These are phyloP conservation scores for Cantharis rufa DNA, from an alignment of 2,888 invertebrate genomes.

Conservation along the genomic window DNA sequence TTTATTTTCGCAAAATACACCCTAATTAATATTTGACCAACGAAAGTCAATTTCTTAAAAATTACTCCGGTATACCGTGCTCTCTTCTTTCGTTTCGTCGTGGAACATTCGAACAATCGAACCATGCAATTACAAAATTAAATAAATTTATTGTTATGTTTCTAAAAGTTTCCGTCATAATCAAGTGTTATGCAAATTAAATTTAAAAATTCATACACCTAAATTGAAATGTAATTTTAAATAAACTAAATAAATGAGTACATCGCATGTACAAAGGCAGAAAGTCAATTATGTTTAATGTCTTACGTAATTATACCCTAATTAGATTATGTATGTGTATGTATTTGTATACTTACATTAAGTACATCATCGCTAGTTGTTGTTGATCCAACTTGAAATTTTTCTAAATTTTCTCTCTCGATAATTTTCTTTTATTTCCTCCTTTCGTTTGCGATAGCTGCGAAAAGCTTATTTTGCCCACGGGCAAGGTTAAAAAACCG, in stretches of 20 bases:
- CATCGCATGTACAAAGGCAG: slow-evolving; percentile 8
- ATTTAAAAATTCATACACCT: neutral
- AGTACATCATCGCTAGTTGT: neutral
- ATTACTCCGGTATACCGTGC: no score
- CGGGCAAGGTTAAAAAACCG: slow-evolving; percentile 5
- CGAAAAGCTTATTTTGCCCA: neutral
- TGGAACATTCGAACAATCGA: no score
- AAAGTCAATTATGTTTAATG: slow-evolving; percentile 16
- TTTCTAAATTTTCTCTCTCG: neutral
- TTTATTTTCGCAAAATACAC: no score
- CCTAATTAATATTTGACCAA: no score
- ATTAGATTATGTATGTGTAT: neutral
- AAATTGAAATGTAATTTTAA: neutral
- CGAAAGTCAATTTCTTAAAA: no score
- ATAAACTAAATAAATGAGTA: neutral
- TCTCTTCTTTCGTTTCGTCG: no score
- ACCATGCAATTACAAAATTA: neutral
- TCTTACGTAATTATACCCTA: slow-evolving; percentile 7
- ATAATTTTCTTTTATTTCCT: neutral
- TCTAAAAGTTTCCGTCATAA: neutral
- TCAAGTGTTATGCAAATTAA: no score
- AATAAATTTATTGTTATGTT: neutral
- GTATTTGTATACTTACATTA: no score
- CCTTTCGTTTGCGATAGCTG: neutral
- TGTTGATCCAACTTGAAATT: neutral